phyloP scores from a whole-genome alignment of 1,140 invertebrate genomes.

The Wiebesia pumilae region DNA sequence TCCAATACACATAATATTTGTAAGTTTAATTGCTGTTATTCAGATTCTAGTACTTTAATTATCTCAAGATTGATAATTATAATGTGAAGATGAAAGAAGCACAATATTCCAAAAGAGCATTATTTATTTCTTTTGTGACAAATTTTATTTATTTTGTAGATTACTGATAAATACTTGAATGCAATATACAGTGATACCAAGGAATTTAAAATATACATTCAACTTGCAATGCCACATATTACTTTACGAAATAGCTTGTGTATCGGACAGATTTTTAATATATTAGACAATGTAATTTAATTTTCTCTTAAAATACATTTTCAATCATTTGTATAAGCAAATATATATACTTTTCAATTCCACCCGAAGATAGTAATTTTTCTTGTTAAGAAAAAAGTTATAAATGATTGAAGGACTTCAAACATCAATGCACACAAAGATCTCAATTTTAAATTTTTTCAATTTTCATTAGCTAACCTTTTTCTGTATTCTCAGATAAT shows the following conservation, averaged over 20 bases:
- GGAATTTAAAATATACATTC: slow-evolving; percentile 23
- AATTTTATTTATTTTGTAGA: slow-evolving; percentile 46
- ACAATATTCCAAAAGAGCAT: background rate
- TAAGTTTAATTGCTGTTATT: slow-evolving; percentile 40
- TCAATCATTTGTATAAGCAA: slow-evolving; percentile 2
- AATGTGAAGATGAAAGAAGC: slow-evolving; percentile 3
- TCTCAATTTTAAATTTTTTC: slow-evolving; percentile 9
- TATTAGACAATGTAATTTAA: background rate
- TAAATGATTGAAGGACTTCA: slow-evolving; percentile 27
- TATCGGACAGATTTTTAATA: slow-evolving; percentile 15
- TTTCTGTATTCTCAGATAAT: background rate
- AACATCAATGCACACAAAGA: slow-evolving; percentile 8
- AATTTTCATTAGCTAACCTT: slow-evolving; percentile 1
- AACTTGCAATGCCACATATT: slow-evolving; percentile 26
- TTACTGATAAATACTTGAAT: slow-evolving; percentile 28
- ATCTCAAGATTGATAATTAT: slow-evolving; percentile 42
- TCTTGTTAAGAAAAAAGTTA: slow-evolving; percentile 23
- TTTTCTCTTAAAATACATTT: background rate
- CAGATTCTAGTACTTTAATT: slow-evolving; percentile 48
- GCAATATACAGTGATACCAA: background rate
- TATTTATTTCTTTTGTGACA: slow-evolving; percentile 26
- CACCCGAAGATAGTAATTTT: slow-evolving; percentile 11
- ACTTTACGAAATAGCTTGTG: slow-evolving; percentile 18
- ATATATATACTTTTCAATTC: slow-evolving; percentile 13
- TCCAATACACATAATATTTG: slow-evolving; percentile 33